A percentile compares a stretch with the other conserved stretches of the same genome.
phyloP scores from a whole-genome alignment of 2,797 vertebrate species.

The Parauchenoglanis ngamensis region DNA sequence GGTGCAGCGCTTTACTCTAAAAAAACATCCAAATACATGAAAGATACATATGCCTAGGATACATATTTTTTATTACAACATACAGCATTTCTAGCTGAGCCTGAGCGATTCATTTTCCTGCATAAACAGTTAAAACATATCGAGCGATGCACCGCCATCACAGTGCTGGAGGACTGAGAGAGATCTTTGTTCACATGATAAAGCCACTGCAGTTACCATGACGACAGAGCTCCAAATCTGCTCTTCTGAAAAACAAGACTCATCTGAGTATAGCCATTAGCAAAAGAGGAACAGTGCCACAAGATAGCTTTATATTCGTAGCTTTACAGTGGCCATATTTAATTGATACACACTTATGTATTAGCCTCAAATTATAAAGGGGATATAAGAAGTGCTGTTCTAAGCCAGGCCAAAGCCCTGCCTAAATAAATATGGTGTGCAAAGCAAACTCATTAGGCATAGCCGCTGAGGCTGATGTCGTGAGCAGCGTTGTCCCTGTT shows the following conservation, averaged over 20 bases:
- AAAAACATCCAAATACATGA: not conserved
- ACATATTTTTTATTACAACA: not conserved
- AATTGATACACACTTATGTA: not conserved
- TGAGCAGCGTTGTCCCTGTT: conserved; percentile 3
- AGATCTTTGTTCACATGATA: conserved; percentile 69
- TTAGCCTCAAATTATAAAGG: not conserved
- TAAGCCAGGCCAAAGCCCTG: not conserved
- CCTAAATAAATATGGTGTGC: conserved; percentile 25
- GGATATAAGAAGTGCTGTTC: not conserved
- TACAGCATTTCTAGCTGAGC: no score
- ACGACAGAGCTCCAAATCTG: conserved; percentile 66
- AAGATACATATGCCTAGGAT: not conserved
- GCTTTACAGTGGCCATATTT: not conserved
- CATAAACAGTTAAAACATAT: not conserved
- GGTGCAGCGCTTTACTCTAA: not conserved
- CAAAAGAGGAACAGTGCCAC: conserved; percentile 1
- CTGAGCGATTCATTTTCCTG: conserved; percentile 9
- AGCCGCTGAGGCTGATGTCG: conserved; percentile 1
- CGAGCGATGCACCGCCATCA: conserved; percentile 20
- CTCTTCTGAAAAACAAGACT: conserved; percentile 59
- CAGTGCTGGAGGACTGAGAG: conserved; percentile 35
- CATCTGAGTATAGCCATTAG: conserved; percentile 29
- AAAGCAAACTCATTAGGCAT: conserved; percentile 25
- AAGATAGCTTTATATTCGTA: not conserved
- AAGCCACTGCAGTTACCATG: conserved; percentile 70